Conservation (phyloP, 2,113 vertebrate species). For the Natator depressus region DNA sequence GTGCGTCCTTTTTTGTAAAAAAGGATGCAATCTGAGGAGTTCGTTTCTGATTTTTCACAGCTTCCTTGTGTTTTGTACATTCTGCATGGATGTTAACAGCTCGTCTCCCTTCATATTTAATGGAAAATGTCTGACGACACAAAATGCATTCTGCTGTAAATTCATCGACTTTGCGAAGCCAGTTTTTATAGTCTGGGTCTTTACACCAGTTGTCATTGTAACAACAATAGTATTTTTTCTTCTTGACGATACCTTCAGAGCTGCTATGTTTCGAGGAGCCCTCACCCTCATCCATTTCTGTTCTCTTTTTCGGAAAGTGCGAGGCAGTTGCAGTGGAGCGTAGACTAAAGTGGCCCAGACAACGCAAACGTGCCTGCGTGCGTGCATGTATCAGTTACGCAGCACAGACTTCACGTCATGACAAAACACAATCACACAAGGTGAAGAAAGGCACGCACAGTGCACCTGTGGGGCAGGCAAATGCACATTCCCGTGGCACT, state of each 20-base stretch:
- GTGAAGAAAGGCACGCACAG: not conserved
- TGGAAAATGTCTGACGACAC: not conserved
- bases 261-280: not conserved
- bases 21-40: not conserved
- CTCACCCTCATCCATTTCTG: not conserved
- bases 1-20: not conserved
- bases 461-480: not conserved
- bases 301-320: not conserved
- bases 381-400: too few species aligned
- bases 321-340: not conserved
- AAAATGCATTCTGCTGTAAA: not conserved
- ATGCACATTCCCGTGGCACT: not conserved
- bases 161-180: not conserved
- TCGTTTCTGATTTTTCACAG: not conserved
- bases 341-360: not conserved
- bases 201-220: not conserved
- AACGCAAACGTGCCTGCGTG: not conserved
- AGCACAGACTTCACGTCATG: not conserved
- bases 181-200: not conserved
- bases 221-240: not conserved
- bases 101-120: not conserved
- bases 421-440: not conserved
- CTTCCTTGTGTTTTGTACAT: not conserved
- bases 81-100: not conserved
- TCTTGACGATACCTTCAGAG: not conserved